Base-by-base conservation (phyloP, 2,113 vertebrate species). In the Parus major region DNA sequence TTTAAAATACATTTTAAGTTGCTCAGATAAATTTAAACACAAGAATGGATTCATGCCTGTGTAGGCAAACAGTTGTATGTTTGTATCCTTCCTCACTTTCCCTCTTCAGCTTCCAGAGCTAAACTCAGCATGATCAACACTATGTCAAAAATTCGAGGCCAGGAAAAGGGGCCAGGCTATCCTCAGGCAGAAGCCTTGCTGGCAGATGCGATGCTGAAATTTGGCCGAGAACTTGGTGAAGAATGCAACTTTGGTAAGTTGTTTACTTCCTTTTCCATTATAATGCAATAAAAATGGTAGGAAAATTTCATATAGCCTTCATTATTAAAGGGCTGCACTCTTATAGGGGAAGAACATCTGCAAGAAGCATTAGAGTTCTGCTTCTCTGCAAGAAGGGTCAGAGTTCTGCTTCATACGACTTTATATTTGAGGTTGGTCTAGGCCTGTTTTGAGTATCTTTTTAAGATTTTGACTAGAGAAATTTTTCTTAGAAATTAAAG, bases 101-200 rank as follows among this genome's bases (percentile, higher is more conserved):
- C 39, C 96, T 25, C 80, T 85, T 92, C 96, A 99, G 99, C 99
- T 85, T 99, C 99, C 96, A 98, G 99, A 98, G 99, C 99, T 94
- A 99, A 99, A 98, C 99, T 99, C 98, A 99, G 98, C 97, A 99
- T 99, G 99, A 99, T 99, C 96, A 99, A 99, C 98, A 99, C 99
- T 79, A 99, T 99, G 99, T 99, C 99, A n/a, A 99, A 99, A 97
- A 99, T 99, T 72, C 98, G 99, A 12, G 99, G 99, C 7, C 99
- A 99, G 91, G 99, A 99, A 92, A 99, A 99, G 89, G 99, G 99
- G 21, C 99, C 99, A 1, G 99, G 99, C 57, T 99, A 99, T 85
- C 99, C 98, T 5, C 99, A 99, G 98, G 98, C 99, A 3, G 99
- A 99, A 97, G 95, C 98, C 5, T 92, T 99, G 93, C 97, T 99